Base-by-base conservation (phyloP, 2,797 vertebrate genomes). In the Cryptoprocta ferox region DNA sequence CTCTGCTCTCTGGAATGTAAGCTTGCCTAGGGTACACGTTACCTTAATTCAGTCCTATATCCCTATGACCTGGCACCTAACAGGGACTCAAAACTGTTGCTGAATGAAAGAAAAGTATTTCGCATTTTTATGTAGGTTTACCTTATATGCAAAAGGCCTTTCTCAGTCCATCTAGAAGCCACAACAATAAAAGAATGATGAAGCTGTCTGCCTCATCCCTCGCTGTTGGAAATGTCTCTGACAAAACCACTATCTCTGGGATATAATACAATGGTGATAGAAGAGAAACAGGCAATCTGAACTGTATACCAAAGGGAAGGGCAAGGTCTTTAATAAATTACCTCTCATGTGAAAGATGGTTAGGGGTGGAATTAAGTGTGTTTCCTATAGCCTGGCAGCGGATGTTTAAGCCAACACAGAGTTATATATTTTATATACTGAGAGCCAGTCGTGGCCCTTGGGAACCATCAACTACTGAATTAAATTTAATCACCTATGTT, bases 401-500 rank as follows among this genome's bases (percentile, higher is more conserved):
- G 50, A 97, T 83, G 63, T 10, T 97, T 59, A 95, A 91, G 70
- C 78, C 93, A 96, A 92, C 65, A 80, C 37, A 79, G 32, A 11
- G 83, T 92, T 98, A 93, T 86, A 82, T 96, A 94, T 96, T 98
- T 98, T 95, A 96, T 94, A 90, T 39, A 95, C 11, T 86, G 89
- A 97, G 35, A 97, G 94, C 26, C 12, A 97, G 61, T 70, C 35
- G 81, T 78, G 26, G 56, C 14, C 68, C 95, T 94, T 96, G 56
- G 73, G 97, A 98, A 94, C 86, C 90, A 94, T 76, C 86, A 98
- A 96, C 4, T 96, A 97, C 92, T 81, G 93, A 83, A 96, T 97
- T 97, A 97, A 98, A 97, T 97, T 98, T 97, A 95, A 97, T 97
- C 95, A 97, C 86, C 93, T 96, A 94, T 96, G 76, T 97, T 97